Evolutionary conservation across 2,797 vertebrate genomes (phyloP), one percentile per base, ranked within the genome.

Genomic region (Etheostoma perlongum): DNA sequence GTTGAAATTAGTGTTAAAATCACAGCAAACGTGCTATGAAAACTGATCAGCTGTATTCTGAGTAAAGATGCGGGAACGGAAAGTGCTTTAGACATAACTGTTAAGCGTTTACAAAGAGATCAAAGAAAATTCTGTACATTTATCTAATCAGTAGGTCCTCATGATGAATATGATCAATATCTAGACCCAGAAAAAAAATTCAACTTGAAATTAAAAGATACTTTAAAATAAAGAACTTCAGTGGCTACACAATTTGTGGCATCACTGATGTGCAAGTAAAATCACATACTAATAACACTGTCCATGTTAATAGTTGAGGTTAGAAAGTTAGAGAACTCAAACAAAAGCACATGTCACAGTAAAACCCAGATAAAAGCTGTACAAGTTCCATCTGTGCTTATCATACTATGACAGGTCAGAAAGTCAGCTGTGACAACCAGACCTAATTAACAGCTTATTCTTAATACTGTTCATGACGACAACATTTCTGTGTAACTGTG

Each of bases 371-470:
- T 10, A 11, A 40, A 40, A 40, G 36, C 10, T 40, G 36, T 63
- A 30, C 27, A 13, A 30, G 27, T 36, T 10, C 23, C 0, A 49
- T 40, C 6, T 46, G 33, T 53, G 21, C 30, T 51, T 52, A 23
- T 44, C 4, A 16, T 8, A 36, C 49, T 57, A n/a, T 33, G 15
- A 49, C 16, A 27, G 42, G 54, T 30, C 33, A 66, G 30, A 59
- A 44, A n/a, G 46, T 52, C 53, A 44, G 54, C 25, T 42, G 54
- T 51, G 30, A 65, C 49, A 49, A 51, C 27, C 55, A 40, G 46
- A 49, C n/a, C 23, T 11, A 12, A 12, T 7, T 48, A 40, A 11
- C 10, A 49, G 11, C 9, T 18, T 47, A 33, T 4, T 40, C 6
- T 13, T 36, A 16, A 46, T 42, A n/a, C 27, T 19, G 2, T 48